These are phyloP conservation scores for Mimas tiliae DNA, from an alignment of 2,888 invertebrate genomes.

Conservation along the genomic window DNA sequence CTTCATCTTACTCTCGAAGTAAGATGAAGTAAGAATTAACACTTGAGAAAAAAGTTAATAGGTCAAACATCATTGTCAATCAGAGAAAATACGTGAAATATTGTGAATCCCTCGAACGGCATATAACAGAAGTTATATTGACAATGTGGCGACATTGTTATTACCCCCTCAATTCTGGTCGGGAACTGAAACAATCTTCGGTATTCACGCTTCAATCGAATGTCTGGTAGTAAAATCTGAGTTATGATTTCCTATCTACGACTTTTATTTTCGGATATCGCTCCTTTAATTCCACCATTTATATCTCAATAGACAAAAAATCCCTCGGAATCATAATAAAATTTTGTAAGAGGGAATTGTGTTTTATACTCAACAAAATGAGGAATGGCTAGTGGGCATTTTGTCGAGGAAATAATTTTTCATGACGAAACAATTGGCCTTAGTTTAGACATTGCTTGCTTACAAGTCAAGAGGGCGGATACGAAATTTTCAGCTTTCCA, in stretches of 20 bases:
- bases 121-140: slow-evolving; percentile 79
- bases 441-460: slow-evolving; percentile 67
- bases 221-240: slow-evolving; percentile 69
- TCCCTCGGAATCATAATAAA: slow-evolving; percentile 33
- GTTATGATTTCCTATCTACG: slow-evolving; percentile 69
- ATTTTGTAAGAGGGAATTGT: slow-evolving; percentile 44
- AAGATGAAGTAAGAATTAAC: too few species aligned
- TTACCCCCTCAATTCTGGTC: slow-evolving; percentile 74
- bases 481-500: slow-evolving; percentile 73
- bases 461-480: slow-evolving; percentile 71
- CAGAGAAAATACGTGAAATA: slow-evolving; percentile 53
- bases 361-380: slow-evolving; percentile 42
- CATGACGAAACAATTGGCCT: slow-evolving; percentile 68
- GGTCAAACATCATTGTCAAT: slow-evolving; percentile 30
- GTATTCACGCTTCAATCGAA: slow-evolving; percentile 64
- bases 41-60: background rate
- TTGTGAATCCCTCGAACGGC: slow-evolving; percentile 56
- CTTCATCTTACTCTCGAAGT: too few species aligned
- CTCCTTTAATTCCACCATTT: slow-evolving; percentile 48
- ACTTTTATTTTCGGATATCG: slow-evolving; percentile 62
- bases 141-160: slow-evolving; percentile 81
- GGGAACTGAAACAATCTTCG: slow-evolving; percentile 74
- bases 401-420: slow-evolving; percentile 54
- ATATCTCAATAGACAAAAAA: slow-evolving; percentile 34
- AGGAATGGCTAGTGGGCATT: slow-evolving; percentile 42